A percentile compares a stretch with the other conserved stretches of the same genome.
Evolutionary conservation across 2,113 vertebrate genomes (phyloP).

Genomic region (Eleginops maclovinus): DNA sequence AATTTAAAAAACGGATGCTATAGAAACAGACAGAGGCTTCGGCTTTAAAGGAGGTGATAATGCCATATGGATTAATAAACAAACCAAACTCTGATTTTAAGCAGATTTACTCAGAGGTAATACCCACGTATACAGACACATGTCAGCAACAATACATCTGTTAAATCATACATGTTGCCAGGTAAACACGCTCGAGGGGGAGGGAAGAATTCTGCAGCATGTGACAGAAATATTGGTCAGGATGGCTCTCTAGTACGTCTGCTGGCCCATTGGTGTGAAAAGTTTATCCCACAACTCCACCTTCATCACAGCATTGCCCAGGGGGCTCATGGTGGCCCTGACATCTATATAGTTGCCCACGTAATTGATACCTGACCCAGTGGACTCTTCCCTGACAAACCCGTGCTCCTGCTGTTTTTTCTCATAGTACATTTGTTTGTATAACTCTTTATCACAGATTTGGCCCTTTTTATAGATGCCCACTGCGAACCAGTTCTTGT

Average conservation of each 20-base stretch:
- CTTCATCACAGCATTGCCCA: constrained; percentile 77
- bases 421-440: constrained; percentile 82
- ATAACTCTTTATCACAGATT: constrained; percentile 72
- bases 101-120: constrained; percentile 68
- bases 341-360: constrained; percentile 70
- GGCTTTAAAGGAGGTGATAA: constrained; percentile 43
- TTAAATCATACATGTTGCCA: constrained; percentile 38
- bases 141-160: constrained; percentile 62
- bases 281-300: constrained; percentile 83
- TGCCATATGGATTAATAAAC: constrained; percentile 70
- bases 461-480: constrained; percentile 73
- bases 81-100: constrained; percentile 75
- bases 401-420: constrained; percentile 65
- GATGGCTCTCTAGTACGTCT: constrained; percentile 21
- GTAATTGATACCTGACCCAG: constrained; percentile 76
- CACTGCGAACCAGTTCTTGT: constrained; percentile 83
- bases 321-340: constrained; percentile 77
- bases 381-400: constrained; percentile 76
- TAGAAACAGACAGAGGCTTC: constrained; percentile 61
- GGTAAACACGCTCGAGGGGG: constrained; percentile 10
- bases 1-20: constrained; percentile 63
- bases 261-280: constrained; percentile 56
- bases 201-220: constrained; percentile 22
- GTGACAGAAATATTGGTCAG: background rate
- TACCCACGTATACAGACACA: constrained; percentile 52